Conservation (phyloP, 2,888 invertebrate genomes). For the Dynastes tityus region DNA sequence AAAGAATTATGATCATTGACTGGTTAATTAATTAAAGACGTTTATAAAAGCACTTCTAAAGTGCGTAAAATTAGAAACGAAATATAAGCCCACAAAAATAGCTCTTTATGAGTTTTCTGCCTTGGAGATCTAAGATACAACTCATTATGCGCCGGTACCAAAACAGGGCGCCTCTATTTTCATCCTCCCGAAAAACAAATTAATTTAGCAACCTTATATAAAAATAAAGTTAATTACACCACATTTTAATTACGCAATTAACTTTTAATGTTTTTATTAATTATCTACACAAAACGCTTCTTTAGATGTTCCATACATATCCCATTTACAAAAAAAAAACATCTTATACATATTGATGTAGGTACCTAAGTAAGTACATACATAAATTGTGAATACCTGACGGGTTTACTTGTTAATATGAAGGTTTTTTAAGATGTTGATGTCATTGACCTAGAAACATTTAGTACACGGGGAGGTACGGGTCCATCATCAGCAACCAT, state of each 20-base stretch:
- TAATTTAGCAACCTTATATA: no score
- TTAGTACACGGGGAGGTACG: constrained; percentile 7
- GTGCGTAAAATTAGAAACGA: constrained; percentile 12
- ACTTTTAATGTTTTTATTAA: background rate
- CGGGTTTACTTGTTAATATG: background rate
- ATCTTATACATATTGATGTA: constrained; percentile 4
- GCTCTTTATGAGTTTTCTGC: background rate
- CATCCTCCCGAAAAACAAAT: background rate
- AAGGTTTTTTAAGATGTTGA: constrained; percentile 12
- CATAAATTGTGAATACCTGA: no score
- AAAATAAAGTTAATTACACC: background rate
- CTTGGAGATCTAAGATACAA: background rate
- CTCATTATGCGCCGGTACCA: background rate
- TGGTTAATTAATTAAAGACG: background rate
- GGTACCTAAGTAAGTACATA: no score
- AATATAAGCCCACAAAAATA: background rate
- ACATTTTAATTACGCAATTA: constrained; percentile 2
- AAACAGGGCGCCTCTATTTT: constrained; percentile 1
- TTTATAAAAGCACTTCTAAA: background rate
- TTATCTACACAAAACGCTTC: no score
- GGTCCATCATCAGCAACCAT: constrained; percentile 10
- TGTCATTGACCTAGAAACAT: constrained; percentile 31
- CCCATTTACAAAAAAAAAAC: background rate
- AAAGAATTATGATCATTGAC: background rate
- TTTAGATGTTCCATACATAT: background rate